Evolutionary conservation across 2,113 vertebrate genomes (phyloP).

Genomic region (Labeo catla): DNA sequence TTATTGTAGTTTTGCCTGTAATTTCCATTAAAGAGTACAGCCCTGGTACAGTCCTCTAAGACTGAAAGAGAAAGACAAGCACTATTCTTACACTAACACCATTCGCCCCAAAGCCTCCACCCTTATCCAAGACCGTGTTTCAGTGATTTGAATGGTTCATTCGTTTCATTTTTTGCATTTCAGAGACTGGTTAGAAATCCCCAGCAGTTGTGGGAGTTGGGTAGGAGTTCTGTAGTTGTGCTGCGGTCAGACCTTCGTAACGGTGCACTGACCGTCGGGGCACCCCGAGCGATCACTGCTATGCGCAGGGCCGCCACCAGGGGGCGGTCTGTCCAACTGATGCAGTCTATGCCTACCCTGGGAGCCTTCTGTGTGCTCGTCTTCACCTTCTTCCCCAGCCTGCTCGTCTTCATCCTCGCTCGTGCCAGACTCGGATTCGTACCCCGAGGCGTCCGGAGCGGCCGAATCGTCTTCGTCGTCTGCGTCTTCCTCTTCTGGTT

Average conservation of each 20-base stretch:
- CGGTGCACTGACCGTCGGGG: slow-evolving; percentile 94
- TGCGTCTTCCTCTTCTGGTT: slow-evolving; percentile 77
- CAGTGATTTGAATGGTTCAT: background rate
- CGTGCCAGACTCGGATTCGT: slow-evolving; percentile 84
- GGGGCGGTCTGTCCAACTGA: slow-evolving; percentile 67
- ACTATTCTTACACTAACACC: slow-evolving; percentile 20
- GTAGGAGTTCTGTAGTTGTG: slow-evolving; percentile 16
- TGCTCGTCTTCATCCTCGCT: slow-evolving; percentile 82
- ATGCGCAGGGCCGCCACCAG: slow-evolving; percentile 58
- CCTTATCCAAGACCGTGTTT: background rate
- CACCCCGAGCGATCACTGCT: slow-evolving; percentile 81
- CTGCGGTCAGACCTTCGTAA: slow-evolving; percentile 88
- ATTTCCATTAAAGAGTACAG: slow-evolving; percentile 23
- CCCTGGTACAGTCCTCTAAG: slow-evolving; percentile 22
- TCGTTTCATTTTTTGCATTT: slow-evolving; percentile 31
- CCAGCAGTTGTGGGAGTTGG: slow-evolving; percentile 5
- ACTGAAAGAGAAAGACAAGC: slow-evolving; percentile 22
- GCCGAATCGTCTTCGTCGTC: slow-evolving; percentile 74
- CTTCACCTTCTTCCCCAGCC: slow-evolving; percentile 71
- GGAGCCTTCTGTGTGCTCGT: slow-evolving; percentile 61
- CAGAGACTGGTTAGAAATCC: slow-evolving; percentile 29
- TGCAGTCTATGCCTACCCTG: slow-evolving; percentile 81
- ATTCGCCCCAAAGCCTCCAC: background rate
- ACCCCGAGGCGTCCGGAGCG: slow-evolving; percentile 76
- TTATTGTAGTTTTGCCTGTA: slow-evolving; percentile 40